Percentiles rank a stretch among this genome's conserved stretches.
These are phyloP conservation scores for Callorhinus ursinus DNA, from an alignment of 2,113 vertebrate species.

Conservation along the genomic window DNA sequence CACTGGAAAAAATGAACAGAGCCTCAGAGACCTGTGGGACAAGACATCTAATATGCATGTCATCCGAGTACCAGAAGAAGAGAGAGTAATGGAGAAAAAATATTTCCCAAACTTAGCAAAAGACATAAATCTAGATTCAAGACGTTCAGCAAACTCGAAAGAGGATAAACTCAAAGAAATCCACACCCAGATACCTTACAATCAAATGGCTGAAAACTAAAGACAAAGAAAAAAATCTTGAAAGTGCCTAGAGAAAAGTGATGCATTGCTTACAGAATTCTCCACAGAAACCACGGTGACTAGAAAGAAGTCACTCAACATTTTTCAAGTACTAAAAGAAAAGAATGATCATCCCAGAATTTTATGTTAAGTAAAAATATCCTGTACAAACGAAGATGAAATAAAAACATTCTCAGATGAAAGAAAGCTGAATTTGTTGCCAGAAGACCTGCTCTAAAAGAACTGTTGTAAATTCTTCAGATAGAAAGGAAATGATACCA, in stretches of 20 bases:
- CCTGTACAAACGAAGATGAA: background rate
- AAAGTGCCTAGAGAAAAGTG: background rate
- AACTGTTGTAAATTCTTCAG: background rate
- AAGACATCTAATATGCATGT: background rate
- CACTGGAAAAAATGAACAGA: background rate
- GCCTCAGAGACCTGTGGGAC: background rate
- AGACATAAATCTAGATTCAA: constrained; percentile 32
- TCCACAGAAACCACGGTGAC: background rate
- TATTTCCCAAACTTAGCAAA: background rate
- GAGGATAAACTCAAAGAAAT: constrained; percentile 20
- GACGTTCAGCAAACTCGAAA: background rate
- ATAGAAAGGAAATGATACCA: background rate
- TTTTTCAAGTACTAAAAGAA: background rate
- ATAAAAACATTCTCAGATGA: background rate
- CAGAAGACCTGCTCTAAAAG: background rate
- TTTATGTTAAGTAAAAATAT: background rate
- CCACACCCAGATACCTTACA: background rate
- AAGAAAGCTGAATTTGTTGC: background rate
- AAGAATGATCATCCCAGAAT: background rate
- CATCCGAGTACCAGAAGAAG: background rate
- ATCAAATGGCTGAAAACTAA: constrained; percentile 8
- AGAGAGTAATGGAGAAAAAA: background rate
- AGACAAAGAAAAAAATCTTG: background rate
- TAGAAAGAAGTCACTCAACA: background rate
- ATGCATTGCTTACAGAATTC: background rate